Evolutionary conservation across 64 coral and sea anemone species (phyloP).

Genomic region (Cladopsammia gracilis): DNA sequence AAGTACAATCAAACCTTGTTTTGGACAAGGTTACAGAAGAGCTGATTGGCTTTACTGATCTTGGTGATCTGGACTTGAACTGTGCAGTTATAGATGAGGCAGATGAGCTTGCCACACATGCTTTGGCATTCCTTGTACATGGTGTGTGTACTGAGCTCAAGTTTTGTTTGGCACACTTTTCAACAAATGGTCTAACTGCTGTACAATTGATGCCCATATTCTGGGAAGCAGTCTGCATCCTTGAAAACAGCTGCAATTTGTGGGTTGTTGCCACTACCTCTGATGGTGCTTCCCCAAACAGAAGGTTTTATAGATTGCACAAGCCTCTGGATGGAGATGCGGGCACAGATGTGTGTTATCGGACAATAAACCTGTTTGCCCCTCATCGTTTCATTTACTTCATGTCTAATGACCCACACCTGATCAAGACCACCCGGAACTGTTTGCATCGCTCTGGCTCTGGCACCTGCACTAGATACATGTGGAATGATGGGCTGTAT

Average conservation of each 20-base stretch:
- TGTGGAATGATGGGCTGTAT: no score
- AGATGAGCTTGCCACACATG: constrained; percentile 47
- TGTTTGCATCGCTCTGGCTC: no score
- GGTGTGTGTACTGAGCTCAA: constrained; percentile 47
- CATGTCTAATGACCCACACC: no score
- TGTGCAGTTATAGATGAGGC: constrained; percentile 20
- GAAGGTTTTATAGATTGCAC: constrained; percentile 47
- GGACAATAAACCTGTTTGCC: no score
- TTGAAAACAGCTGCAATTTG: constrained; percentile 46
- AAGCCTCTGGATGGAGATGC: constrained; percentile 52
- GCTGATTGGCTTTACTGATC: constrained; percentile 28
- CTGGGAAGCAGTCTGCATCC: constrained; percentile 15
- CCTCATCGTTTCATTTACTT: no score
- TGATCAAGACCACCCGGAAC: no score
- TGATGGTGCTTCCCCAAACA: constrained; percentile 22
- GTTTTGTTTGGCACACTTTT: constrained; percentile 53
- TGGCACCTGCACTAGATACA: no score
- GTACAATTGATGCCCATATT: constrained; percentile 23
- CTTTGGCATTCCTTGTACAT: background rate
- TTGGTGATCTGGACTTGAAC: constrained; percentile 53
- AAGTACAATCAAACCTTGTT: constrained; percentile 10
- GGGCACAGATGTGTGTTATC: no score
- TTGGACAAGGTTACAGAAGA: constrained; percentile 38
- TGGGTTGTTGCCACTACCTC: constrained; percentile 50
- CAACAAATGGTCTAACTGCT: constrained; percentile 33